Base-by-base conservation (phyloP, 2,113 vertebrate species). In the Cinclus mexicanus region DNA sequence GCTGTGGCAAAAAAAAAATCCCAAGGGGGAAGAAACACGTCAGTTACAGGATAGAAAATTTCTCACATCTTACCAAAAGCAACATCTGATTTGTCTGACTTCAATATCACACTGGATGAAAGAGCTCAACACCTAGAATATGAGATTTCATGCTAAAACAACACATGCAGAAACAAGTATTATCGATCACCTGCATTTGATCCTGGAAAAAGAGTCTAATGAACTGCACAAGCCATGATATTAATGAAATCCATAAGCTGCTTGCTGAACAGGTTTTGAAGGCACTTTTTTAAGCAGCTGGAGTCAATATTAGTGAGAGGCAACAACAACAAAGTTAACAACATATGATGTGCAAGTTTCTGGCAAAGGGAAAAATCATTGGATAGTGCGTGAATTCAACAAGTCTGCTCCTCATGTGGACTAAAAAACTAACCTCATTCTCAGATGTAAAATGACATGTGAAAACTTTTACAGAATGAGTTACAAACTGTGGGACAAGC, bases 1-100 rank as follows among this genome's bases (percentile, higher is more conserved):
- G 98, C 99, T 99, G 94, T 46, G 68, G 68, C 29, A 59, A 92
- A 97, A 93, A 82, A 91, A 91, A 87, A 85, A 64, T 7, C 55
- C 89, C 94, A 72, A 81, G 46, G 16, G 71, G 86, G 52, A 95
- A 97, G 53, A 89, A 92, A 84, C n/a, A 70, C 14, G 93, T 77
- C 72, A 88, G 17, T 35, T 81, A 57, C n/a, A 79, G 25, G 63
- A 83, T 14, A 26, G 33, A 41, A 93, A 52, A 17, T 9, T 23
- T 37, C 14, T 61, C 11, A 6, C 13, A 60, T 64, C n/a, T 61
- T 63, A 61, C 29, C 63, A 80, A 78, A 75, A 74, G 25, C 67
- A 94, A 46, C 60, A 63, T 26, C 21, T 8, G 13, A 60, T 77
- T 72, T 46, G 19, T 49, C 42, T 31, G 23, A 24, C 25, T 69